Conservation (phyloP, 2,797 vertebrate species). For the Muscicapa striata region DNA sequence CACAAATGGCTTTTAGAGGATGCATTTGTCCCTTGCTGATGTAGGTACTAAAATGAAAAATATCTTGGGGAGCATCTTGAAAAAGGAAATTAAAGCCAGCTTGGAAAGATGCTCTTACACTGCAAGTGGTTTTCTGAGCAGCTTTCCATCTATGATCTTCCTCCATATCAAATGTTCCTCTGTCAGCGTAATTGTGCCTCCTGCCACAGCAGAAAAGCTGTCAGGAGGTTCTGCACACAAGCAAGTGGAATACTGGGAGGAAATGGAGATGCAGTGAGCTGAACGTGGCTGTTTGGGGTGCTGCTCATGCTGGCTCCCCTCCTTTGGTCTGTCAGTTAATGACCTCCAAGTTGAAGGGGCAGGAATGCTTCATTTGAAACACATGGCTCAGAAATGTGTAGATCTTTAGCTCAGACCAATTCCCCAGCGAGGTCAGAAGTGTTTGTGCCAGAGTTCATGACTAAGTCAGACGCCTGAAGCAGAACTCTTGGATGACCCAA, state of each 20-base stretch:
- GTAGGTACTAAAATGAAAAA: not conserved
- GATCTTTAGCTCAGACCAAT: slow-evolving; percentile 11
- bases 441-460: slow-evolving; percentile 56
- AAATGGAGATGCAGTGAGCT: not conserved
- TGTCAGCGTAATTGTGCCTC: not conserved
- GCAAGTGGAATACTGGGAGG: not conserved
- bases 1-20: not conserved
- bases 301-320: not conserved
- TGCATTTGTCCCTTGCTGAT: accelerated
- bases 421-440: not conserved
- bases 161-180: not conserved
- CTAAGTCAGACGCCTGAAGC: not conserved
- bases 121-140: not conserved
- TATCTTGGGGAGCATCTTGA: not conserved
- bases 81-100: not conserved
- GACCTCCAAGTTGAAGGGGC: not conserved
- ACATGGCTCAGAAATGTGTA: slow-evolving; percentile 41
- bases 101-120: not conserved
- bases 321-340: not conserved
- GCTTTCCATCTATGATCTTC: not conserved
- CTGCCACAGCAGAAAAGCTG: not conserved
- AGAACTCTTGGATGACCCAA: slow-evolving; percentile 1
- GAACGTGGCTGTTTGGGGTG: not conserved
- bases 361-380: not conserved
- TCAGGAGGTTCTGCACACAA: not conserved